phyloP scores from a whole-genome alignment of 2,113 vertebrate genomes.

The Pipa parva region DNA sequence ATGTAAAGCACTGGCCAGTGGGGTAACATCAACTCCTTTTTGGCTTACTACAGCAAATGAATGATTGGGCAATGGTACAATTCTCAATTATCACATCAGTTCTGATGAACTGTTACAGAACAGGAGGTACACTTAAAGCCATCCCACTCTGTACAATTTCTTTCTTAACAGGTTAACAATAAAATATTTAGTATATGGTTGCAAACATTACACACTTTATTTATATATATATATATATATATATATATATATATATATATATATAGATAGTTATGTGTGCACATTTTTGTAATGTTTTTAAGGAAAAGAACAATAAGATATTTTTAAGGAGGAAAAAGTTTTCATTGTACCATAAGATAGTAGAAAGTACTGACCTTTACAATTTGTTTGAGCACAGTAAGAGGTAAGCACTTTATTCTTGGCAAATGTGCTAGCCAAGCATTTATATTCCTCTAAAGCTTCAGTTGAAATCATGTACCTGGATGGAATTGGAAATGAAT shows the following conservation, averaged over 20 bases:
- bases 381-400: slow-evolving; percentile 6
- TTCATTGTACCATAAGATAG: too few species aligned
- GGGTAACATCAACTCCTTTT: neutral
- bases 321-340: too few species aligned
- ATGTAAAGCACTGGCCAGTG: neutral
- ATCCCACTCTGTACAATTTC: too few species aligned
- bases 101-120: neutral
- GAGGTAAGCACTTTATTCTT: neutral
- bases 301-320: too few species aligned
- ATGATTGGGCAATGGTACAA: neutral
- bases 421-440: slow-evolving; percentile 18
- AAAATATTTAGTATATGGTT: neutral
- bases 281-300: too few species aligned
- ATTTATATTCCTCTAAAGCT: slow-evolving; percentile 41
- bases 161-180: neutral
- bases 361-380: slow-evolving; percentile 27
- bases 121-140: neutral
- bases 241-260: neutral
- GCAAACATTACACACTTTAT: neutral
- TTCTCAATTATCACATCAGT: neutral
- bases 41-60: neutral
- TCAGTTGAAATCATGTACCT: slow-evolving; percentile 32
- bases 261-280: too few species aligned
- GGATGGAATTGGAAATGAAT: slow-evolving; percentile 10
- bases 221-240: neutral